phyloP scores from a whole-genome alignment of 2,113 vertebrate species.

The Lepus europaeus region DNA sequence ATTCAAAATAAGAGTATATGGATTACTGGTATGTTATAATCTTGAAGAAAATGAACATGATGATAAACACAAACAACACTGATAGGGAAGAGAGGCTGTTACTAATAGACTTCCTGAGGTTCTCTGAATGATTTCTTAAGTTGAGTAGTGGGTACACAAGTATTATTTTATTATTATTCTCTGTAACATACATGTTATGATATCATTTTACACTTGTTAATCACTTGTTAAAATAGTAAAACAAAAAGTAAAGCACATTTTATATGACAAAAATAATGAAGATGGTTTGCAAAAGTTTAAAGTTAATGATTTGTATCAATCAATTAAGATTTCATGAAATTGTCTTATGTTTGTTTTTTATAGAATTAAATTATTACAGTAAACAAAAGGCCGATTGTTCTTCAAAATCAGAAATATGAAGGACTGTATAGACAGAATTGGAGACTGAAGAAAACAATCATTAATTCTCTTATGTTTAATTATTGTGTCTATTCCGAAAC shows the following conservation, averaged over 20 bases:
- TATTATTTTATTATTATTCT: neutral
- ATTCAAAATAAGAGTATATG: neutral
- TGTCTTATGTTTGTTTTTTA: neutral
- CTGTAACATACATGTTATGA: neutral
- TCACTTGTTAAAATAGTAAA: neutral
- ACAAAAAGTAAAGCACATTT: neutral
- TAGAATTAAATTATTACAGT: neutral
- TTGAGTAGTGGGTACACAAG: neutral
- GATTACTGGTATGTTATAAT: neutral
- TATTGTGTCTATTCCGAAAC: neutral
- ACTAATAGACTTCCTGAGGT: neutral
- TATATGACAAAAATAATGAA: neutral
- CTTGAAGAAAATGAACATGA: neutral
- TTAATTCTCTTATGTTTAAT: neutral
- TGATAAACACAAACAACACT: neutral
- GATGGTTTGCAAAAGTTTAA: neutral
- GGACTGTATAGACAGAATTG: neutral
- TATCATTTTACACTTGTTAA: neutral
- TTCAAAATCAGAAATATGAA: neutral
- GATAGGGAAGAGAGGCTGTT: neutral
- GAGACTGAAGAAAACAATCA: neutral
- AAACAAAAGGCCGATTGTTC: neutral
- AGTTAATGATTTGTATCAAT: neutral
- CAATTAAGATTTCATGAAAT: neutral
- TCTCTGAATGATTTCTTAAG: neutral